These are phyloP conservation scores for Dermolepida albohirtum DNA, from an alignment of 2,888 invertebrate genomes.

Conservation along the genomic window DNA sequence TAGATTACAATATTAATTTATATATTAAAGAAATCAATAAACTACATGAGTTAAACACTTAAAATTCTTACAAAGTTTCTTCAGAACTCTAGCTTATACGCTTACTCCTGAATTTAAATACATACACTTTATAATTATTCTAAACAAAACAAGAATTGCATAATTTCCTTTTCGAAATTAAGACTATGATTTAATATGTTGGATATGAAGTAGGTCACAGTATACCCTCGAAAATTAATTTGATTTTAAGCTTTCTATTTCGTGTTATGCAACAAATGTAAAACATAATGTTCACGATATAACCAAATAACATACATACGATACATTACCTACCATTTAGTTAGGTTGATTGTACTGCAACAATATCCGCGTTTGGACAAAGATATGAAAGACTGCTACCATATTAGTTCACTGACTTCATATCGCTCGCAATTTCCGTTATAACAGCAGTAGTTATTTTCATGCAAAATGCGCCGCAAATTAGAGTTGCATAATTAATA, in stretches of 20 bases:
- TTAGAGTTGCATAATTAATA: slow-evolving; percentile 24
- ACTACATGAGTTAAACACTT: no score
- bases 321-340: not conserved
- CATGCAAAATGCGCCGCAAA: slow-evolving; percentile 2
- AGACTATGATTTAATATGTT: slow-evolving; percentile 1
- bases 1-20: no score
- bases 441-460: slow-evolving; percentile 5
- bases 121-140: no score
- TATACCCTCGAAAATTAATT: slow-evolving; percentile 11
- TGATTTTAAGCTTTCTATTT: slow-evolving; percentile 3
- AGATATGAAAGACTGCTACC: not conserved
- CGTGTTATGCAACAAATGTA: slow-evolving; percentile 17
- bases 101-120: no score
- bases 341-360: not conserved
- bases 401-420: slow-evolving; percentile 4
- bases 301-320: not conserved
- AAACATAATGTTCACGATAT: slow-evolving; percentile 4
- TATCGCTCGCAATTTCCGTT: slow-evolving; percentile 1
- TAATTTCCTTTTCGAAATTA: not conserved
- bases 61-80: no score
- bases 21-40: no score
- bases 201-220: not conserved
- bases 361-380: not conserved
- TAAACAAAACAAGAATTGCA: not conserved
- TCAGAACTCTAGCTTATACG: no score